Conservation (phyloP, 2,888 invertebrate genomes). For the Xylocampa areola region DNA sequence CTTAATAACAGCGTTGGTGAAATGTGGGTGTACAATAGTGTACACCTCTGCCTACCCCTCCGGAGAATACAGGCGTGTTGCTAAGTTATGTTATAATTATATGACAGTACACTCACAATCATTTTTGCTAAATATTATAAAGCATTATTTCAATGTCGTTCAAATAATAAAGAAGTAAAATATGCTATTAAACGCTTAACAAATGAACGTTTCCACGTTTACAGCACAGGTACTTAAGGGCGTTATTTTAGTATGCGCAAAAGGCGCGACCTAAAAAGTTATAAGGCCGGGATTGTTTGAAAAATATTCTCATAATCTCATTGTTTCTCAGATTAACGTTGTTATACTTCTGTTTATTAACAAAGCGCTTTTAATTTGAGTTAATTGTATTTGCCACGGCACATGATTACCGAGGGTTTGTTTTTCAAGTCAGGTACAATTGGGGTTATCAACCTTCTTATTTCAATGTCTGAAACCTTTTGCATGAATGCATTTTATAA, state of each 20-base stretch:
- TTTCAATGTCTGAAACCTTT: slow-evolving; percentile 52
- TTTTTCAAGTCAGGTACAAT: slow-evolving; percentile 63
- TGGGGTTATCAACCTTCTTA: slow-evolving; percentile 52
- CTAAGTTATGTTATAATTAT: too few relatives aligned
- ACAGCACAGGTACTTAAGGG: slow-evolving; percentile 30
- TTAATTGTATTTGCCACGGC: slow-evolving; percentile 72
- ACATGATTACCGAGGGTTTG: slow-evolving; percentile 68
- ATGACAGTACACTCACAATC: too few relatives aligned
- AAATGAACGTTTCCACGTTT: slow-evolving; percentile 47
- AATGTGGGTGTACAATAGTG: too few relatives aligned
- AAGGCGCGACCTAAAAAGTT: slow-evolving; percentile 45
- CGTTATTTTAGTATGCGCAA: slow-evolving; percentile 47
- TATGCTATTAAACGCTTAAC: slow-evolving; percentile 32
- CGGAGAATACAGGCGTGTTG: too few relatives aligned
- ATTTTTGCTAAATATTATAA: too few relatives aligned
- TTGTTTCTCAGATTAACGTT: slow-evolving; percentile 65
- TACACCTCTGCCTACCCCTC: too few relatives aligned
- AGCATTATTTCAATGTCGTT: too few relatives aligned
- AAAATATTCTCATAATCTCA: slow-evolving; percentile 62
- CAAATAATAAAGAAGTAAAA: slow-evolving; percentile 16
- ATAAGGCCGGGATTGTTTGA: slow-evolving; percentile 52
- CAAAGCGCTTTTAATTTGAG: slow-evolving; percentile 73
- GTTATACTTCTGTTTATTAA: slow-evolving; percentile 71
- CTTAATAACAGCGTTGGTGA: too few relatives aligned
- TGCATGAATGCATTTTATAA: slow-evolving; percentile 22